Conservation (phyloP, 2,113 vertebrate species). For the Erpornis zantholeuca region DNA sequence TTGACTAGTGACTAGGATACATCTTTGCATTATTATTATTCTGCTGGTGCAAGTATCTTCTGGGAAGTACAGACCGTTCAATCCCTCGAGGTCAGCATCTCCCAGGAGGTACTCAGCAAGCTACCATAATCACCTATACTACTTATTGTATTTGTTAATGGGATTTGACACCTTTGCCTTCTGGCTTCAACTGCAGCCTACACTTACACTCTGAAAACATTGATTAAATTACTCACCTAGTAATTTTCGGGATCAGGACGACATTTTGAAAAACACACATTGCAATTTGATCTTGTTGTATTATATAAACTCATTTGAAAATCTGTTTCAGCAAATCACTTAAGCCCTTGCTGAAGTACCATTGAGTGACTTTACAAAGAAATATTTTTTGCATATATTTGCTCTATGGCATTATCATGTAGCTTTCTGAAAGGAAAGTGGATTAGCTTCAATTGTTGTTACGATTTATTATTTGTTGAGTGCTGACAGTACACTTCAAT, state of each 20-base stretch:
- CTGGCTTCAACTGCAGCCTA: conserved; percentile 17
- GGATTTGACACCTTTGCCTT: conserved; percentile 52
- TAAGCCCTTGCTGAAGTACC: conserved; percentile 17
- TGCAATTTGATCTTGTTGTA: conserved; percentile 37
- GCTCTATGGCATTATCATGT: conserved; percentile 5
- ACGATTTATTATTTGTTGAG: conserved; percentile 42
- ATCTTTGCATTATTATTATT: neutral
- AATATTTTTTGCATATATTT: conserved; percentile 39
- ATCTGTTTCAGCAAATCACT: conserved; percentile 11
- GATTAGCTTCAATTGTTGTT: conserved; percentile 31
- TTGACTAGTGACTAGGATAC: neutral
- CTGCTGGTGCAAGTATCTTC: neutral
- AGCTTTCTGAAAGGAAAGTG: conserved; percentile 40
- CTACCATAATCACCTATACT: neutral
- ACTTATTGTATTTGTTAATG: conserved; percentile 48
- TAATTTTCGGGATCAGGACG: conserved; percentile 19
- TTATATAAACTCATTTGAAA: conserved; percentile 15
- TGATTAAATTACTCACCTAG: conserved; percentile 46
- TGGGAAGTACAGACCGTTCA: neutral
- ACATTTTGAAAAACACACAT: conserved; percentile 25
- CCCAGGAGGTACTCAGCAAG: conserved; percentile 8
- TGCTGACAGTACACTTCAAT: conserved; percentile 59
- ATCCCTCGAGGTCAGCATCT: neutral
- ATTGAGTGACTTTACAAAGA: conserved; percentile 5
- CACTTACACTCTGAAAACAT: conserved; percentile 1